Percentiles rank a stretch among this genome's conserved stretches.
These are phyloP conservation scores for Esox lucius DNA, from an alignment of 2,797 vertebrate species.

Conservation along the genomic window DNA sequence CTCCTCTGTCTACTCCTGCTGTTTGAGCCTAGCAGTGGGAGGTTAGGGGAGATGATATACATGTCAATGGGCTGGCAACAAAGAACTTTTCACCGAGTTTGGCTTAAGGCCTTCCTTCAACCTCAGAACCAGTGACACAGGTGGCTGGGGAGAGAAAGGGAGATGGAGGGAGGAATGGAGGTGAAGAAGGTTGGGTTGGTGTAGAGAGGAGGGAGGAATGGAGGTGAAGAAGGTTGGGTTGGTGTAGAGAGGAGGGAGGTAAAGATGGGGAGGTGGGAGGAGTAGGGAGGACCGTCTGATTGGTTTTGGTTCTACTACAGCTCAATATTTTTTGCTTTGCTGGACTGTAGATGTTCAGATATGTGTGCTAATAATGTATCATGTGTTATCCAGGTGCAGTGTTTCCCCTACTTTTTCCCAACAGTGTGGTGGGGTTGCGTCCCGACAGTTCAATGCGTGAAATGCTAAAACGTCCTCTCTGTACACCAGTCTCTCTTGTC, in stretches of 20 bases:
- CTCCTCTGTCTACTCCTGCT: conserved; percentile 58
- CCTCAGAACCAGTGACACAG: conserved; percentile 51
- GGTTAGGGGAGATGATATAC: conserved; percentile 70
- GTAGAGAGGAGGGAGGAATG: background rate
- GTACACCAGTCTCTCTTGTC: no score
- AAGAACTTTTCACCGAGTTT: conserved; percentile 69
- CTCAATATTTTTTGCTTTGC: no score
- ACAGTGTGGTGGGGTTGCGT: no score
- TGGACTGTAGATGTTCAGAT: no score
- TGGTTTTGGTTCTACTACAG: no score
- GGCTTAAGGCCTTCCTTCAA: conserved; percentile 59
- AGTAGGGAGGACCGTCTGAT: no score
- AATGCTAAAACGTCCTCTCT: no score
- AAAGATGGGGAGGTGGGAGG: background rate
- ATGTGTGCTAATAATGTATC: no score
- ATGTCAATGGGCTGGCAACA: conserved; percentile 74
- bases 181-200: background rate
- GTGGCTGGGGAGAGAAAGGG: conserved; percentile 60
- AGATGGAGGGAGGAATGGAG: conserved; percentile 31
- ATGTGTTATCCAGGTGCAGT: no score
- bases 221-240: background rate
- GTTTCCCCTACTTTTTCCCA: no score
- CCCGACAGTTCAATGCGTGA: no score
- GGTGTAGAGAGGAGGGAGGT: no score
- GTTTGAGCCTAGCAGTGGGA: conserved; percentile 53